Evolutionary conservation across 2,888 invertebrate genomes (phyloP).

Genomic region (Coremacera marginata): DNA sequence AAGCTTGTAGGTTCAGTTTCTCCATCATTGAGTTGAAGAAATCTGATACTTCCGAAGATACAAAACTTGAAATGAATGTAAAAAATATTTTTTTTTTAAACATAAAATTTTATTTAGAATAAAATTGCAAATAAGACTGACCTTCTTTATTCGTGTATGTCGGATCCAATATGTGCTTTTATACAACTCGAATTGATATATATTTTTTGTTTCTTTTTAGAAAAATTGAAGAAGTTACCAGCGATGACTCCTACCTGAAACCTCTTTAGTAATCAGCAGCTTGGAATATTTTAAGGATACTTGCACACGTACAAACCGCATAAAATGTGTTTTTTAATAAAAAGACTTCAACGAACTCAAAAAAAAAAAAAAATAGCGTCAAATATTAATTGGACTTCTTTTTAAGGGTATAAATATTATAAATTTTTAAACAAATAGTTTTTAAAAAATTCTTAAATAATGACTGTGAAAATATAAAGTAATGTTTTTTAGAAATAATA

Average conservation of each 20-base stretch:
- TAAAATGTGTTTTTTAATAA: not conserved
- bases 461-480: slow-evolving; percentile 23
- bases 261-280: slow-evolving; percentile 48
- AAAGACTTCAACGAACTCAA: not conserved
- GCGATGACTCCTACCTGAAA: slow-evolving; percentile 56
- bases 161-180: no score
- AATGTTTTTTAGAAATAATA: not conserved
- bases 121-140: no score
- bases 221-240: slow-evolving; percentile 38
- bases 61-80: no score
- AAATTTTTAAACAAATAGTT: not conserved
- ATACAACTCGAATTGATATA: not conserved
- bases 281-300: not conserved
- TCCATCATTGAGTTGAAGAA: no score
- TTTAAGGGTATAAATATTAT: not conserved
- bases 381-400: not conserved
- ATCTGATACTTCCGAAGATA: no score
- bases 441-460: not conserved
- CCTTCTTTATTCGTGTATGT: not conserved
- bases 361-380: not conserved
- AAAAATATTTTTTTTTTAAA: no score
- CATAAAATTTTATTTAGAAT: no score
- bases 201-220: slow-evolving; percentile 10
- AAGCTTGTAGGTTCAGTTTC: no score
- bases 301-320: not conserved